Percentiles rank a stretch among this genome's conserved stretches.
Evolutionary conservation across 2,888 invertebrate genomes (phyloP).

Genomic region (Xanthostigma xanthostigma): DNA sequence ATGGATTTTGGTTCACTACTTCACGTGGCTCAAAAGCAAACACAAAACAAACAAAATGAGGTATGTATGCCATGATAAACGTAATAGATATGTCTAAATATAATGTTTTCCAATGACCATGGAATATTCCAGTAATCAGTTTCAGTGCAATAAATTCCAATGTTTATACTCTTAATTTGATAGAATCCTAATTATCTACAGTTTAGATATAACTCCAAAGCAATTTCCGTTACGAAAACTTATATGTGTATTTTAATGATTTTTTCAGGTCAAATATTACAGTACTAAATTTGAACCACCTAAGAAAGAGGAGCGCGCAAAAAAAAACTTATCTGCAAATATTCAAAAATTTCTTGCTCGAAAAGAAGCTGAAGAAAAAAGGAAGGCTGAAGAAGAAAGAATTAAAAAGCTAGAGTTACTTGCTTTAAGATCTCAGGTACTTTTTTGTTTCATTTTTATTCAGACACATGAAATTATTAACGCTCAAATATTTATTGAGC

Average conservation of each 20-base stretch:
- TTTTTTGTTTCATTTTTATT: conserved; percentile 1
- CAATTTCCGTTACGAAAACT: conserved; percentile 4
- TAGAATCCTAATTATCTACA: too few species aligned
- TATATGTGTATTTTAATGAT: conserved; percentile 5
- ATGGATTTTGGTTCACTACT: conserved; percentile 49
- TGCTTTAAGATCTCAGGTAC: conserved; percentile 39
- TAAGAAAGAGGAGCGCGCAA: conserved; percentile 58
- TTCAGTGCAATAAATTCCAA: too few species aligned
- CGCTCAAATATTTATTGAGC: too few species aligned
- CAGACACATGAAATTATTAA: too few species aligned
- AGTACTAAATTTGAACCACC: conserved; percentile 69
- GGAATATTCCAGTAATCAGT: background rate
- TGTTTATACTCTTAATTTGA: too few species aligned
- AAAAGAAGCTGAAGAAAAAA: conserved; percentile 64
- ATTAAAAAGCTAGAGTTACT: conserved; percentile 48
- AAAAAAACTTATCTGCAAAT: conserved; percentile 53
- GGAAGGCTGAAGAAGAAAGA: conserved; percentile 43
- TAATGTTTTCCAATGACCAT: background rate
- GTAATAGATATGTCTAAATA: conserved; percentile 1
- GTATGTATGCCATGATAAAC: conserved; percentile 17
- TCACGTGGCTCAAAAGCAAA: conserved; percentile 45
- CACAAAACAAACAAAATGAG: conserved; percentile 23
- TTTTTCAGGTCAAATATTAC: conserved; percentile 42
- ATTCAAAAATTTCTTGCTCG: conserved; percentile 71
- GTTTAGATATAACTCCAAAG: background rate